These are phyloP conservation scores for Alligator sinensis DNA, from an alignment of 2,113 vertebrate genomes.

Conservation along the genomic window DNA sequence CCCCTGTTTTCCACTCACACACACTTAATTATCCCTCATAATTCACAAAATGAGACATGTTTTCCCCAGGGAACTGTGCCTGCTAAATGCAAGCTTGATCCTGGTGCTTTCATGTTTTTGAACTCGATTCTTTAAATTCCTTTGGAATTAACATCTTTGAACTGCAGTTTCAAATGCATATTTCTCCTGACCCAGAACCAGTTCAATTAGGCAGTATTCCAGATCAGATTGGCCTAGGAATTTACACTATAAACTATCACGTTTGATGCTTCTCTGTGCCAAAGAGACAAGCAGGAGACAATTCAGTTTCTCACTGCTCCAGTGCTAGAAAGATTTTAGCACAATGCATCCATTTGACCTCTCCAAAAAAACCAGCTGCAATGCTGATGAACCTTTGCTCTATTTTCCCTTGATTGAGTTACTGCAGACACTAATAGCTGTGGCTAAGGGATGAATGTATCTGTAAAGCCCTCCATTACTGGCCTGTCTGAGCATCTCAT, in stretches of 20 bases:
- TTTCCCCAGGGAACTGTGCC: neutral
- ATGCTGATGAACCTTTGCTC: neutral
- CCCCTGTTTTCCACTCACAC: neutral
- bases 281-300: neutral
- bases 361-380: fast-evolving
- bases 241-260: neutral
- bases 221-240: neutral
- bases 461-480: no score
- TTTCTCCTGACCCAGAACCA: slow-evolving; percentile 16
- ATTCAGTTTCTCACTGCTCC: neutral
- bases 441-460: neutral
- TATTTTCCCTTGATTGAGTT: neutral
- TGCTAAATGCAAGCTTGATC: neutral
- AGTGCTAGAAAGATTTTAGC: neutral
- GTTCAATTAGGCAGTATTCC: neutral
- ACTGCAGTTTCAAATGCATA: neutral
- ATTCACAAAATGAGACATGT: neutral
- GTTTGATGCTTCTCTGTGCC: neutral
- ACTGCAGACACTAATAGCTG: neutral
- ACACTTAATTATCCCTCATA: neutral
- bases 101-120: neutral
- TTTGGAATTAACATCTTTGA: slow-evolving; percentile 10
- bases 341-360: neutral
- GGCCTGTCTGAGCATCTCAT: no score
- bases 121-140: neutral